phyloP scores from a whole-genome alignment of 2,888 invertebrate genomes.

The Corbicula japonica region DNA sequence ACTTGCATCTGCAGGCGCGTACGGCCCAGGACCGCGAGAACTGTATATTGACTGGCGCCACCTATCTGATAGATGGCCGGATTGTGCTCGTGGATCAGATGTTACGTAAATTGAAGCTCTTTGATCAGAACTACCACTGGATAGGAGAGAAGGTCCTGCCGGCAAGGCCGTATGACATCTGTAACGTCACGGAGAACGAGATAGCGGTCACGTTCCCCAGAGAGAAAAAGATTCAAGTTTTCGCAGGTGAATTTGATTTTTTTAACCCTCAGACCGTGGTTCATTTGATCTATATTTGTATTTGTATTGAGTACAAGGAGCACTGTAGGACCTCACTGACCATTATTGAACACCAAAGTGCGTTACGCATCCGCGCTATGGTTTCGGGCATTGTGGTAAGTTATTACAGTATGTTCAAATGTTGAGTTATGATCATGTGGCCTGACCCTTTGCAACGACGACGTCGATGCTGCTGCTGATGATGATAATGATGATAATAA shows the following conservation, averaged over 20 bases:
- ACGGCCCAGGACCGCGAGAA: constrained; percentile 68
- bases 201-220: constrained; percentile 67
- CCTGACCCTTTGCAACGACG: too few relatives aligned
- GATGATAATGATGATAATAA: too few relatives aligned
- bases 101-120: constrained; percentile 68
- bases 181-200: constrained; percentile 65
- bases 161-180: constrained; percentile 67
- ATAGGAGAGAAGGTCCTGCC: constrained; percentile 69
- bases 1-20: constrained; percentile 61
- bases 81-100: constrained; percentile 68
- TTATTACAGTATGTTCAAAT: too few relatives aligned
- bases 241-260: constrained; percentile 41
- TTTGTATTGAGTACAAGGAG: too few relatives aligned
- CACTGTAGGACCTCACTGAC: too few relatives aligned
- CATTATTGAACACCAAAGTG: too few relatives aligned
- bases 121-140: constrained; percentile 70
- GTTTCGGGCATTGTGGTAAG: too few relatives aligned
- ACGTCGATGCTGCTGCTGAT: too few relatives aligned
- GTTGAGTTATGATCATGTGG: too few relatives aligned
- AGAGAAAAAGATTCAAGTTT: constrained; percentile 70
- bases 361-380: too few relatives aligned
- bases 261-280: too few relatives aligned
- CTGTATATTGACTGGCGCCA: constrained; percentile 68
- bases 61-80: constrained; percentile 59
- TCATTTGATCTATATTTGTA: too few relatives aligned